A percentile compares a stretch with the other conserved stretches of the same genome.
phyloP scores from a whole-genome alignment of 2,888 invertebrate species.

The Mythimna albipuncta region DNA sequence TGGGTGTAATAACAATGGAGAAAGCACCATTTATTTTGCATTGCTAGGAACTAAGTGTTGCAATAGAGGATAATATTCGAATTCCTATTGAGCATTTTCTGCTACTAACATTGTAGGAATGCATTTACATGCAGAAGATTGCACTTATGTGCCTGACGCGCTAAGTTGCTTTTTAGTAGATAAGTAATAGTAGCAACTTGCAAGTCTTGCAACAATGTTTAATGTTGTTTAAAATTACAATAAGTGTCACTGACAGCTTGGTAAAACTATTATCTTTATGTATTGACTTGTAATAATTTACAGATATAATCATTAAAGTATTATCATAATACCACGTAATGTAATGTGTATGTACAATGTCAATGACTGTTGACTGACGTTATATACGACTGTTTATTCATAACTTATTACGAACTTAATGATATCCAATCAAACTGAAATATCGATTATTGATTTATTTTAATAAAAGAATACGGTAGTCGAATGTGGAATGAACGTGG shows the following conservation, averaged over 20 bases:
- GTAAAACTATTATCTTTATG: background rate
- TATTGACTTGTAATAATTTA: constrained; percentile 18
- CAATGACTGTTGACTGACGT: constrained; percentile 11
- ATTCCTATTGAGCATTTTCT: constrained; percentile 45
- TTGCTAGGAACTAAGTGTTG: constrained; percentile 60
- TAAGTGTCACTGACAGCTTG: constrained; percentile 11
- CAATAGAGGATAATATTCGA: constrained; percentile 57
- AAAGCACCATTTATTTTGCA: constrained; percentile 66
- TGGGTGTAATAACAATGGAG: constrained; percentile 64
- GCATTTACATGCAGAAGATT: constrained; percentile 48
- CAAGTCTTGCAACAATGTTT: constrained; percentile 8
- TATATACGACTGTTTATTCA: background rate
- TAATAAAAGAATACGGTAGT: background rate
- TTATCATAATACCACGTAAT: constrained; percentile 15
- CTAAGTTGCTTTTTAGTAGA: constrained; percentile 3
- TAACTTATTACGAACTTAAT: background rate
- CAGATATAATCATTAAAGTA: background rate
- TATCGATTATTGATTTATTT: background rate
- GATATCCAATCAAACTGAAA: background rate
- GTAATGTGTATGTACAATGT: constrained; percentile 6
- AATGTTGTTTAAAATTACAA: background rate
- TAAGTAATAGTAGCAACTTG: constrained; percentile 1
- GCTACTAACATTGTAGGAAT: constrained; percentile 27
- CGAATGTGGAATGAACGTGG: background rate
- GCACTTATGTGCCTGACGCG: background rate